phyloP scores from a whole-genome alignment of 2,797 vertebrate genomes.

The Amniataba percoides region DNA sequence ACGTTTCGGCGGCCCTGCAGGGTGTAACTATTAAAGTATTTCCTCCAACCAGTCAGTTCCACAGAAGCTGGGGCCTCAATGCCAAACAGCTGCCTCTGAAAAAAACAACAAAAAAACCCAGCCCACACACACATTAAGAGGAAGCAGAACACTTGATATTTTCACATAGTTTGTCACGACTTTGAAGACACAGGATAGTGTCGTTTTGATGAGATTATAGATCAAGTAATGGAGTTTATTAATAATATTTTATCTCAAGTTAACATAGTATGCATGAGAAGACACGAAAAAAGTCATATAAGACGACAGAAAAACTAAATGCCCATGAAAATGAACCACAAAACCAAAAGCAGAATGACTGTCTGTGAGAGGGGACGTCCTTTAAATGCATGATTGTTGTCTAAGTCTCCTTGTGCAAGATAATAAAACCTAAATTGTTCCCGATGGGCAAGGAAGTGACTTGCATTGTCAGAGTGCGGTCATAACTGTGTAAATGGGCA shows the following conservation, averaged over 20 bases:
- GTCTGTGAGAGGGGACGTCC: no score
- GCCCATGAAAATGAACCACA: background rate
- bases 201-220: background rate
- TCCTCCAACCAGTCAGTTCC: conserved; percentile 78
- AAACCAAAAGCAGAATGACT: background rate
- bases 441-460: no score
- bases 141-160: background rate
- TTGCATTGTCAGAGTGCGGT: no score
- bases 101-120: conserved; percentile 22
- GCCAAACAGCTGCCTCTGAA: conserved; percentile 78
- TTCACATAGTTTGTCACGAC: background rate
- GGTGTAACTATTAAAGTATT: conserved; percentile 81
- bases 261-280: background rate
- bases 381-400: no score
- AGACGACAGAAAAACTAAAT: background rate
- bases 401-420: no score
- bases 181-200: no score
- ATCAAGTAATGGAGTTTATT: background rate
- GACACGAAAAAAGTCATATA: background rate
- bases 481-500: no score
- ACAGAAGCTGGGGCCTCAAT: conserved; percentile 59
- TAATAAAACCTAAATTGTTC: background rate
- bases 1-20: conserved; percentile 77
- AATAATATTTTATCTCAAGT: background rate
- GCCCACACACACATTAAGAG: conserved; percentile 6